Evolutionary conservation across 2,888 invertebrate species (phyloP).

Genomic region (Caenorhabditis japonica): DNA sequence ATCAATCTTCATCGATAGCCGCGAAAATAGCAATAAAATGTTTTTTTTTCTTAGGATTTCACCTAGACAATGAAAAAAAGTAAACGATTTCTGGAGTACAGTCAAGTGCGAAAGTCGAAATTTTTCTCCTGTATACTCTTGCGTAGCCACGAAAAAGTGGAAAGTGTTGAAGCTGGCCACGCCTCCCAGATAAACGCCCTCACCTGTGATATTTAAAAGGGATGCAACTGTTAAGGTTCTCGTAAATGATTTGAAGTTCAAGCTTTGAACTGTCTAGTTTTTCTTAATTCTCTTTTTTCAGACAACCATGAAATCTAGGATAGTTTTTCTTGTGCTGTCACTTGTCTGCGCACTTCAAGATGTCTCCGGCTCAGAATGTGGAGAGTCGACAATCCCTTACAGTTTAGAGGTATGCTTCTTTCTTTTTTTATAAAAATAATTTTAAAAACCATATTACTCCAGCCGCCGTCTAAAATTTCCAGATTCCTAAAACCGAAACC

Average conservation of each 20-base stretch:
- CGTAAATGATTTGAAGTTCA: not conserved
- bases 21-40: too few species aligned
- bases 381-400: slow-evolving; percentile 66
- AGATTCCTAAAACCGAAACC: not conserved
- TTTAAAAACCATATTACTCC: not conserved
- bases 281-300: slow-evolving; percentile 2
- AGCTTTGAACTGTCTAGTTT: not conserved
- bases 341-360: not conserved
- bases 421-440: not conserved
- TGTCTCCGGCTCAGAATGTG: slow-evolving; percentile 50
- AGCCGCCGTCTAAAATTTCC: not conserved
- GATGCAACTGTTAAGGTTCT: too few species aligned
- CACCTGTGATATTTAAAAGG: slow-evolving; percentile 23
- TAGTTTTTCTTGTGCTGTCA: not conserved
- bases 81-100: too few species aligned
- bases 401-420: slow-evolving; percentile 62
- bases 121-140: too few species aligned
- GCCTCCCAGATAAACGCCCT: slow-evolving; percentile 13
- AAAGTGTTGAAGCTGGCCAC: slow-evolving; percentile 16
- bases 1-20: too few species aligned
- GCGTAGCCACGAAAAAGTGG: slow-evolving; percentile 18
- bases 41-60: too few species aligned
- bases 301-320: slow-evolving; percentile 10
- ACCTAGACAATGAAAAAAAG: too few species aligned
- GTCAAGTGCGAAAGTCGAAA: too few species aligned